These are phyloP conservation scores for Chorisops tibialis DNA, from an alignment of 2,888 invertebrate species.

Conservation along the genomic window DNA sequence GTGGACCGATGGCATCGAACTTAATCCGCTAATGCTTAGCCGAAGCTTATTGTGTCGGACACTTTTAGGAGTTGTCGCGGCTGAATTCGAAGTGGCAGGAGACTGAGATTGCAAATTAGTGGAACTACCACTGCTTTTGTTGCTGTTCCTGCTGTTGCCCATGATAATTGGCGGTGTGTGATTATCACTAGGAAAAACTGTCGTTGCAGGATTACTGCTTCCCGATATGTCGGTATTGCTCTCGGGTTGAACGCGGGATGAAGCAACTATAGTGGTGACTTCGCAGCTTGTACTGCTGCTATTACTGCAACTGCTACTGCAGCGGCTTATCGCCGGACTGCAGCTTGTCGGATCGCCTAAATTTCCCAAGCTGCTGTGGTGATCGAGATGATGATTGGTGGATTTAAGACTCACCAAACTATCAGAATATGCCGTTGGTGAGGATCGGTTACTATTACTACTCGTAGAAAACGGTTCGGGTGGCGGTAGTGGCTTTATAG, in stretches of 20 bases:
- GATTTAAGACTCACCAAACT: neutral
- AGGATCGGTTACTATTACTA: no score
- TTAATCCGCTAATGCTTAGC: constrained; percentile 48
- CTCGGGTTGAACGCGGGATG: neutral
- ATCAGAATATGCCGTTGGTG: neutral
- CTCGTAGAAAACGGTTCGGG: no score
- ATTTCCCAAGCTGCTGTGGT: neutral
- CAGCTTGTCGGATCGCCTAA: neutral
- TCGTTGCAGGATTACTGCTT: neutral
- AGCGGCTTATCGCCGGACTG: constrained; percentile 9
- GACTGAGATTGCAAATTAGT: neutral
- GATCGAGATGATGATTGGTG: no score
- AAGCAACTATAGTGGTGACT: constrained; percentile 18
- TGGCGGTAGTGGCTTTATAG: no score
- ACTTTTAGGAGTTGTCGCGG: constrained; percentile 49
- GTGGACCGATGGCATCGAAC: constrained; percentile 51
- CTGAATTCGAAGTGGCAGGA: constrained; percentile 41
- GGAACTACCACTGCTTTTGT: constrained; percentile 3
- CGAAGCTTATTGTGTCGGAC: constrained; percentile 49
- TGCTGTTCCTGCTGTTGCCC: constrained; percentile 16
- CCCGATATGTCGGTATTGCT: neutral
- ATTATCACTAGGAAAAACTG: constrained; percentile 7
- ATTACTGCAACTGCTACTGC: constrained; percentile 23
- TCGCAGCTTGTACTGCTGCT: constrained; percentile 22
- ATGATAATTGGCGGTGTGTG: constrained; percentile 29